Conservation (phyloP, 2,888 invertebrate genomes). For the Oligia fasciuncula region DNA sequence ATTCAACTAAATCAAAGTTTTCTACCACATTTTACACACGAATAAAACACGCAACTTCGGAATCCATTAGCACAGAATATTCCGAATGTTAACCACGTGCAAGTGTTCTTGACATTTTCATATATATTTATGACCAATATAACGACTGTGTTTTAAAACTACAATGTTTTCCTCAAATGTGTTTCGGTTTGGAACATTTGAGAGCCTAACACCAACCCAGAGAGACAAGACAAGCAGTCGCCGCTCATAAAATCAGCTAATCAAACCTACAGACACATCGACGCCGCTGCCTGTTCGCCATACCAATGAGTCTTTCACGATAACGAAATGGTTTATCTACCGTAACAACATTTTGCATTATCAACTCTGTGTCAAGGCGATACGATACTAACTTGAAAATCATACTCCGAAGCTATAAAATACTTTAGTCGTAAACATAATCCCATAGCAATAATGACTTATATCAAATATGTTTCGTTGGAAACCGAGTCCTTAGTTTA, state of each 20-base stretch:
- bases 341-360: slow-evolving; percentile 46
- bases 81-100: slow-evolving; percentile 18
- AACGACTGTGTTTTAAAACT: slow-evolving; percentile 23
- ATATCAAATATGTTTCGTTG: slow-evolving; percentile 55
- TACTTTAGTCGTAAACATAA: slow-evolving; percentile 75
- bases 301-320: slow-evolving; percentile 76
- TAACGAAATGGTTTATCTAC: slow-evolving; percentile 72
- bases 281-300: slow-evolving; percentile 86
- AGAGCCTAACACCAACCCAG: slow-evolving; percentile 41
- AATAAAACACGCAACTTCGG: slow-evolving; percentile 35
- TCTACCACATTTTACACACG: slow-evolving; percentile 33
- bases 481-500: slow-evolving; percentile 64
- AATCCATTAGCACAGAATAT: slow-evolving; percentile 42
- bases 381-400: slow-evolving; percentile 67
- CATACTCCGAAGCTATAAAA: slow-evolving; percentile 72
- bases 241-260: slow-evolving; percentile 85
- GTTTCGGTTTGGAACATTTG: slow-evolving; percentile 50
- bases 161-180: slow-evolving; percentile 34
- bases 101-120: slow-evolving; percentile 52
- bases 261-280: slow-evolving; percentile 88
- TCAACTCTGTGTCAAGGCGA: slow-evolving; percentile 61
- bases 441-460: slow-evolving; percentile 74
- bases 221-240: slow-evolving; percentile 78
- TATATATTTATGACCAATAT: slow-evolving; percentile 39
- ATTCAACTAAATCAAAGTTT: slow-evolving; percentile 32